Base-by-base conservation (phyloP, 2,113 vertebrate species). In the Petroica traversi region DNA sequence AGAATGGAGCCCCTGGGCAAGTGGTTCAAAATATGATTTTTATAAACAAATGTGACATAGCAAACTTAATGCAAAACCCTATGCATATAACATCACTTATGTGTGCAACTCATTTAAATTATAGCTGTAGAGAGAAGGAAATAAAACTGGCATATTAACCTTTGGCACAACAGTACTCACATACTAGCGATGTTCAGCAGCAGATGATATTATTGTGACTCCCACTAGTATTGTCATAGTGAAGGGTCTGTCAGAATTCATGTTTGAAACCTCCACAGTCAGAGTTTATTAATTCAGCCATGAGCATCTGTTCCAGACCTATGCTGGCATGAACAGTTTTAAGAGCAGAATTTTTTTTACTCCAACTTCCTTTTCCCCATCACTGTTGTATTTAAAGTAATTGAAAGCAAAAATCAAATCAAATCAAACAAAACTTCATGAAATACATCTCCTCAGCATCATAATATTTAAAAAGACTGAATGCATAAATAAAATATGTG, bases 31-130 rank as follows among this genome's bases (percentile, higher is more conserved):
- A 97, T 97, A 97, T 57, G 96, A 95, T 97, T 98, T 98, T 97
- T 97, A 96, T 97, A 98, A 98, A 97, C 97, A 98, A 98, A 97
- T 85, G 80, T 97, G 97, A 97, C 97, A 97, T 91, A 96, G 97
- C 93, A 98, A 98, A 97, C 96, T 96, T 96, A 97, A 97, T 95
- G 96, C 92, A 97, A 98, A 97, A 82, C 77, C 80, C 91, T 96
- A 96, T 97, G 96, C 93, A 96, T 94, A 95, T 81, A 97, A 86
- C 86, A 97, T 95, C 91, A 89, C 92, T 97, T 97, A 80, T 48
- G 69, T 74, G 84, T 94, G 96, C 95, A 97, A 97, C 93, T 96
- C 96, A 61, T 96, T 98, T 97, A 97, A 97, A 96, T 97, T 96
- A 97, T 77, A 92, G 73, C 69, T 94, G 72, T 78, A 92, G 93